phyloP scores from a whole-genome alignment of 2,888 invertebrate species.

The Rhodophaea formosa region DNA sequence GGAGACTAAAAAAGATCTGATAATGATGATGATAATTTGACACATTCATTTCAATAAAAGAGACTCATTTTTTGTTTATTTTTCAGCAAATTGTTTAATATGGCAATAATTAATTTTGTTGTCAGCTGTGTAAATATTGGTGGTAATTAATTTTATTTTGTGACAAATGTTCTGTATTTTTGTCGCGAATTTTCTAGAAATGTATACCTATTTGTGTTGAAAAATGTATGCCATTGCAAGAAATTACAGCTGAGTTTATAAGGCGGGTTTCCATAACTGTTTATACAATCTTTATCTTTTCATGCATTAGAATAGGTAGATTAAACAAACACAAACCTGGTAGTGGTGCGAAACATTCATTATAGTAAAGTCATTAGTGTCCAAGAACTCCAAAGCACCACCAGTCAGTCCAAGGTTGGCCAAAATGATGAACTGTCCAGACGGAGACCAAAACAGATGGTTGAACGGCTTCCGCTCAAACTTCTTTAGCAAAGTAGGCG shows the following conservation, averaged over 20 bases:
- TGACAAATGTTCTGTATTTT: too few species aligned
- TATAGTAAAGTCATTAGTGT: constrained; percentile 96
- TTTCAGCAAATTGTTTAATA: neutral
- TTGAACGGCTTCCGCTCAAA: constrained; percentile 94
- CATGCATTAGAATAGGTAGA: too few species aligned
- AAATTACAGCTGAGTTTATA: too few species aligned
- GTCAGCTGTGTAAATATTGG: neutral
- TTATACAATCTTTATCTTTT: too few species aligned
- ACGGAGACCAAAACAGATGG: constrained; percentile 97
- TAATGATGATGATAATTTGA: too few species aligned
- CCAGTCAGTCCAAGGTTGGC: constrained; percentile 92
- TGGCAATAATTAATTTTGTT: neutral
- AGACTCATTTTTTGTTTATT: too few species aligned
- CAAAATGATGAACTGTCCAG: constrained; percentile 96
- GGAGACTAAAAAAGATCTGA: too few species aligned
- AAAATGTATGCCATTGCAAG: too few species aligned
- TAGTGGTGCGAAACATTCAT: constrained; percentile 97
- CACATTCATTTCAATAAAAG: too few species aligned
- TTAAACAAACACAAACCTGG: constrained; percentile 70
- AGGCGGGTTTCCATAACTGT: too few species aligned
- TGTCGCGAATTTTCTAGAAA: too few species aligned
- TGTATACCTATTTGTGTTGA: too few species aligned
- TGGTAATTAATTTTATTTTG: neutral
- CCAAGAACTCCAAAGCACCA: constrained; percentile 96
- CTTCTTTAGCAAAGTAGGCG: constrained; percentile 93